Conservation (phyloP, 1,140 invertebrate genomes). For the Conopomorpha cramerella region DNA sequence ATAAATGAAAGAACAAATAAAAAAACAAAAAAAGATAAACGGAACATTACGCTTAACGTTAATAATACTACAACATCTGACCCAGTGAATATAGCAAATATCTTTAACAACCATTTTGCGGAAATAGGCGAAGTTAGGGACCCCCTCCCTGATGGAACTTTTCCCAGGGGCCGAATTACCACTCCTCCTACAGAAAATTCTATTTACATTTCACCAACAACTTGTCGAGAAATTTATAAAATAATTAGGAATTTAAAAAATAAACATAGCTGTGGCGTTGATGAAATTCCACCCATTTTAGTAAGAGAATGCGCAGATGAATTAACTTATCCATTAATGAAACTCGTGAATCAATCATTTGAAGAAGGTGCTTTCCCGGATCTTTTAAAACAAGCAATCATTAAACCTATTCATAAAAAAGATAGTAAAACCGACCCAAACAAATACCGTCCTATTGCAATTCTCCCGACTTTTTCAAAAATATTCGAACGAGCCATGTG, state of each 20-base stretch:
- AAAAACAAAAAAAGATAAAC: neutral
- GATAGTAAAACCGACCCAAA: too few relatives aligned
- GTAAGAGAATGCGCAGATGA: slow-evolving; percentile 2
- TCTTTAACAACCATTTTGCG: slow-evolving; percentile 2
- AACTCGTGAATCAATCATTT: neutral
- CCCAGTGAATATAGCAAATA: neutral
- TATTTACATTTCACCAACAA: neutral
- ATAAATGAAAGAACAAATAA: slow-evolving; percentile 4
- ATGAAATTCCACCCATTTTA: slow-evolving; percentile 1
- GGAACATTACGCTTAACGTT: slow-evolving; percentile 1
- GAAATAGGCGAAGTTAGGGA: neutral
- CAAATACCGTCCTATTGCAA: too few relatives aligned
- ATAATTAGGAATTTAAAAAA: slow-evolving; percentile 3
- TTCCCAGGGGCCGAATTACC: neutral
- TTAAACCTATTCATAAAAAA: too few relatives aligned
- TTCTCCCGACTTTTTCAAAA: too few relatives aligned
- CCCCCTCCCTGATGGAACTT: neutral
- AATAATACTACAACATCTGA: neutral
- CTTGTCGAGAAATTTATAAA: neutral
- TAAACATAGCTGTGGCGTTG: slow-evolving; percentile 2
- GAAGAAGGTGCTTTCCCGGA: too few relatives aligned
- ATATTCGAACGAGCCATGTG: too few relatives aligned
- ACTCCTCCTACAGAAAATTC: neutral
- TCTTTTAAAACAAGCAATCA: too few relatives aligned
- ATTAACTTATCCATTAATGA: neutral